Percentiles rank a stretch among this genome's conserved stretches.
phyloP scores from a whole-genome alignment of 2,888 invertebrate genomes.

The Rhaphigaster nebulosa region DNA sequence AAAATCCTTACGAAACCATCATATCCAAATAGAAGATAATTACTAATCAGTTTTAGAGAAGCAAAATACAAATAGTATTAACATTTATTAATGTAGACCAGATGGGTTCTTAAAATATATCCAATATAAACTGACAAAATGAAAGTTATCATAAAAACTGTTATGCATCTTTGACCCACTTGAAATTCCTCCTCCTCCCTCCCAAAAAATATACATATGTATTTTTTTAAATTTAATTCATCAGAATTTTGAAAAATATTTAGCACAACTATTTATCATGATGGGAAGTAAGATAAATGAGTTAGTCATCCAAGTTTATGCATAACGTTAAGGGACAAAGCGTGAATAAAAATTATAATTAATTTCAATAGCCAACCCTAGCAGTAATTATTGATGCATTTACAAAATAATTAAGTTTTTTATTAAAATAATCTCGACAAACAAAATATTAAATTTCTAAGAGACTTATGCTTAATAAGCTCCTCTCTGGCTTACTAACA shows the following conservation, averaged over 20 bases:
- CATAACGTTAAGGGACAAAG: too few relatives aligned
- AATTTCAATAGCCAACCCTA: neutral
- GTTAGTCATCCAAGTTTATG: too few relatives aligned
- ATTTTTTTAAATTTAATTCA: too few relatives aligned
- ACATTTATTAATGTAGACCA: too few relatives aligned
- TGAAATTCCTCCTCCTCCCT: too few relatives aligned
- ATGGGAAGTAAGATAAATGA: too few relatives aligned
- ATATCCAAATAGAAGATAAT: too few relatives aligned
- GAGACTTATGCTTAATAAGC: neutral
- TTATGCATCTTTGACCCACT: too few relatives aligned
- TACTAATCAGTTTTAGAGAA: neutral
- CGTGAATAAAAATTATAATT: neutral
- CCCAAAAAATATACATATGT: too few relatives aligned
- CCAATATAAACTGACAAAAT: neutral
- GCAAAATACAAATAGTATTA: neutral
- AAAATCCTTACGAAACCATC: neutral
- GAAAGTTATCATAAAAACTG: neutral
- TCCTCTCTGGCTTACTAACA: neutral
- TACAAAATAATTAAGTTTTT: too few relatives aligned
- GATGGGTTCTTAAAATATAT: neutral
- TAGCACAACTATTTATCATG: neutral
- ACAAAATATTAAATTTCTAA: neutral
- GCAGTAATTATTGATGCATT: neutral
- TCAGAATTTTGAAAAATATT: too few relatives aligned
- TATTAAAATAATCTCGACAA: too few relatives aligned